Percentiles rank a stretch among this genome's conserved stretches.
phyloP scores from a whole-genome alignment of 2,113 vertebrate species.

The Etheostoma cragini region DNA sequence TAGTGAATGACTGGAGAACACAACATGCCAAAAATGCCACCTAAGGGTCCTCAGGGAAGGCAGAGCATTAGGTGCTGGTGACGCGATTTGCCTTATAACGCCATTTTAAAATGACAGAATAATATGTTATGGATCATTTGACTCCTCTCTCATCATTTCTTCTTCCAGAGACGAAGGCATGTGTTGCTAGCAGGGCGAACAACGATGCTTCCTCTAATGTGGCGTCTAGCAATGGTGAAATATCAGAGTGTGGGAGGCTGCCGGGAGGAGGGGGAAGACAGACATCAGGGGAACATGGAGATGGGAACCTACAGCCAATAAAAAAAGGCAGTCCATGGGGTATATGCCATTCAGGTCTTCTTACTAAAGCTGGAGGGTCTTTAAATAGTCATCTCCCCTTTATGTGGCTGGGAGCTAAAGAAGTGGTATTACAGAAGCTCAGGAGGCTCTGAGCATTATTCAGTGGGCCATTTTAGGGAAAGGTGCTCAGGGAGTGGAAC shows the following conservation, averaged over 20 bases:
- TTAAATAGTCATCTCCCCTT: slow-evolving; percentile 55
- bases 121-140: slow-evolving; percentile 95
- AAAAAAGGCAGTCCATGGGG: slow-evolving; percentile 60
- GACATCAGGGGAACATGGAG: slow-evolving; percentile 6
- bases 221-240: slow-evolving; percentile 88
- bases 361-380: slow-evolving; percentile 54
- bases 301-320: slow-evolving; percentile 72
- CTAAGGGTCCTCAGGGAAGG: slow-evolving; percentile 81
- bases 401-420: slow-evolving; percentile 56
- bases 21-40: slow-evolving; percentile 82
- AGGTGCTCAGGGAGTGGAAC: slow-evolving; percentile 61
- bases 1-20: slow-evolving; percentile 31
- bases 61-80: slow-evolving; percentile 79
- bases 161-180: slow-evolving; percentile 83
- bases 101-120: slow-evolving; percentile 90
- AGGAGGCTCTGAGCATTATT: slow-evolving; percentile 65
- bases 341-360: slow-evolving; percentile 63
- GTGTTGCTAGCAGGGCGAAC: slow-evolving; percentile 80
- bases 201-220: slow-evolving; percentile 78
- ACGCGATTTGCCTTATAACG: slow-evolving; percentile 82
- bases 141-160: slow-evolving; percentile 68
- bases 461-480: slow-evolving; percentile 54
- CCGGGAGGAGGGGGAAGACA: slow-evolving; percentile 70
- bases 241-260: slow-evolving; percentile 86
- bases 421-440: slow-evolving; percentile 61